Evolutionary conservation across 2,113 vertebrate genomes (phyloP).

Genomic region (Panurus biarmicus): DNA sequence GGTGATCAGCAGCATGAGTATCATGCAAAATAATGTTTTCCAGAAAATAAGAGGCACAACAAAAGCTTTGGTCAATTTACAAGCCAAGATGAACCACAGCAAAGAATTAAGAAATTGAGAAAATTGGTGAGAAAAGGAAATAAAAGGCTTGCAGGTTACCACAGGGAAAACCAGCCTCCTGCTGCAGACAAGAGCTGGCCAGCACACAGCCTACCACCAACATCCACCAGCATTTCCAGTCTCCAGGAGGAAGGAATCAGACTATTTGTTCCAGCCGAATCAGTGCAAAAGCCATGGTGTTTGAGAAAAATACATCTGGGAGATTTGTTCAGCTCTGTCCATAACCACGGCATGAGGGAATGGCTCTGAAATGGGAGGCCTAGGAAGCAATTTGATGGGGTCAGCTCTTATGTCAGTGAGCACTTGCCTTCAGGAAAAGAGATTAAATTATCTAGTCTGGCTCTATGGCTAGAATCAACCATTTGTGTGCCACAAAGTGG

Average conservation of each 20-base stretch:
- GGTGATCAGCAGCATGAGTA: not conserved
- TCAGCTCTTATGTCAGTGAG: not conserved
- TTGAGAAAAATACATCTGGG: not conserved
- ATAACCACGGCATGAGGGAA: fast-evolving
- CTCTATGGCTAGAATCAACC: not conserved
- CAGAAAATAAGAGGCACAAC: not conserved
- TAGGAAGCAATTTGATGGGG: not conserved
- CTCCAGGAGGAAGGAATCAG: not conserved
- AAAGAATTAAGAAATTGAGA: constrained; percentile 20
- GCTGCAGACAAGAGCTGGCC: not conserved
- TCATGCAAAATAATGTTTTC: not conserved
- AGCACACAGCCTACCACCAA: not conserved
- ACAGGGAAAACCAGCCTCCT: not conserved
- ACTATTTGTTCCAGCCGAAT: not conserved
- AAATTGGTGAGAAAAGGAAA: not conserved
- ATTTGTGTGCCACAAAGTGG: not conserved
- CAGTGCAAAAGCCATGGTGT: not conserved
- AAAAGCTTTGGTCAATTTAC: not conserved
- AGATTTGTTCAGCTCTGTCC: not conserved
- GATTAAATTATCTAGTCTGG: not conserved
- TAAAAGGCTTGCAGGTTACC: not conserved
- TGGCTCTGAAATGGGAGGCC: not conserved
- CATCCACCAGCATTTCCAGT: not conserved
- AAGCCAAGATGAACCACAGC: not conserved
- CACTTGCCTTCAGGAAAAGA: not conserved